These are phyloP conservation scores for Eudyptes chrysolophus DNA, from an alignment of 2,113 vertebrate genomes.

Conservation along the genomic window DNA sequence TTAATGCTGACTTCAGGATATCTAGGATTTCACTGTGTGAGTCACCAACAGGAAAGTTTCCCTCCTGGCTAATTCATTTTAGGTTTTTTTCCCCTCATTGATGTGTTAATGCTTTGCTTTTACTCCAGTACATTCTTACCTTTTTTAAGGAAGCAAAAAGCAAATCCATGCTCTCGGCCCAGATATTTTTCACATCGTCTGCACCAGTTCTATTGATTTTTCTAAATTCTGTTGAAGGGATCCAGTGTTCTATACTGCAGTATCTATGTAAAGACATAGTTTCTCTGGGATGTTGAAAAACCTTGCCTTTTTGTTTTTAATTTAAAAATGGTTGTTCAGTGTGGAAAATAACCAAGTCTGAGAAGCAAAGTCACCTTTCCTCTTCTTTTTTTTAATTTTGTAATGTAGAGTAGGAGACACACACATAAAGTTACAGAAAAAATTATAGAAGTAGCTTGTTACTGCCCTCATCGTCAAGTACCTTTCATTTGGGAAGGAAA, in stretches of 20 bases:
- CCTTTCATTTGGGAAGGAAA: not conserved
- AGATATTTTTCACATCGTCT: not conserved
- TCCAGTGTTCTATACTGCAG: not conserved
- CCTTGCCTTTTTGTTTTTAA: not conserved
- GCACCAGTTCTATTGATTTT: not conserved
- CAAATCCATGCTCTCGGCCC: not conserved
- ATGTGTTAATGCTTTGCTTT: not conserved
- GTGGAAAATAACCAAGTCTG: not conserved
- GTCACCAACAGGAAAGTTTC: not conserved
- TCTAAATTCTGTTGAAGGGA: not conserved
- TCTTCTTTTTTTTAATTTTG: not conserved
- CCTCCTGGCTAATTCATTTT: not conserved
- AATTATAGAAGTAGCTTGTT: not conserved
- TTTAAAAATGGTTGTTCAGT: not conserved
- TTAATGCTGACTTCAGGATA: not conserved
- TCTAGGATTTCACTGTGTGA: not conserved
- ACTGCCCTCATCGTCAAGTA: not conserved
- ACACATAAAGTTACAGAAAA: not conserved
- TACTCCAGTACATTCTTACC: not conserved
- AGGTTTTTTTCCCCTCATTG: not conserved
- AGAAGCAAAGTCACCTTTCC: not conserved
- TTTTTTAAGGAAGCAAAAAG: conserved; percentile 1
- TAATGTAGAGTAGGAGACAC: not conserved
- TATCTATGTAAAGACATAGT: not conserved
- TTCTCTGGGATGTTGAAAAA: not conserved